phyloP scores from a whole-genome alignment of 2,888 invertebrate genomes.

The Lepidonotus clava region DNA sequence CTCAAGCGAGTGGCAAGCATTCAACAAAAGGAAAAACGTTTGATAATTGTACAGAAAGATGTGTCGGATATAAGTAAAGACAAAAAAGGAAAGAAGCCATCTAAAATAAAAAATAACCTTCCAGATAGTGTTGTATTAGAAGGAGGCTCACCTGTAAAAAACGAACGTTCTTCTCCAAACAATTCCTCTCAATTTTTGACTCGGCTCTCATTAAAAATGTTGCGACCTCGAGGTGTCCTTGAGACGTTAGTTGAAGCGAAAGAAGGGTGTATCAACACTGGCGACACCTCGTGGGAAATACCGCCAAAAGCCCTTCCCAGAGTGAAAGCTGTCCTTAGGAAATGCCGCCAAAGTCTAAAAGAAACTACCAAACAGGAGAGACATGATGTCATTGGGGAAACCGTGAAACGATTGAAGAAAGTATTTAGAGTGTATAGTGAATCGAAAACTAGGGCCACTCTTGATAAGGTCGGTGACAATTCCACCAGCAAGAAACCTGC shows the following conservation, averaged over 20 bases:
- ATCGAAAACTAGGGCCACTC: too few relatives aligned
- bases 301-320: background rate
- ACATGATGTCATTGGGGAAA: background rate
- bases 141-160: too few relatives aligned
- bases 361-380: background rate
- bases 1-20: background rate
- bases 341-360: background rate
- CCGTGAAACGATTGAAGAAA: background rate
- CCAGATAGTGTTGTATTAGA: too few relatives aligned
- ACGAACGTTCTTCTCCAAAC: background rate
- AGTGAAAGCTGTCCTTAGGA: background rate
- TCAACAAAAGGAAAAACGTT: too few relatives aligned
- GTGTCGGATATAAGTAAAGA: background rate
- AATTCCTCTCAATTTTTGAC: background rate
- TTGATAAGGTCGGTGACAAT: background rate
- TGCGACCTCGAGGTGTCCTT: background rate
- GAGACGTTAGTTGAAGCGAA: background rate
- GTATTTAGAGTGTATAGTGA: too few relatives aligned
- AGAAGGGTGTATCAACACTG: background rate
- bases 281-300: conserved; percentile 1
- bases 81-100: background rate
- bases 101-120: background rate
- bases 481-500: background rate
- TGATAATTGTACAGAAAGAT: too few relatives aligned
- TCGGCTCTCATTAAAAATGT: background rate